phyloP scores from a whole-genome alignment of 2,888 invertebrate species.

The Cephus nigrinus region DNA sequence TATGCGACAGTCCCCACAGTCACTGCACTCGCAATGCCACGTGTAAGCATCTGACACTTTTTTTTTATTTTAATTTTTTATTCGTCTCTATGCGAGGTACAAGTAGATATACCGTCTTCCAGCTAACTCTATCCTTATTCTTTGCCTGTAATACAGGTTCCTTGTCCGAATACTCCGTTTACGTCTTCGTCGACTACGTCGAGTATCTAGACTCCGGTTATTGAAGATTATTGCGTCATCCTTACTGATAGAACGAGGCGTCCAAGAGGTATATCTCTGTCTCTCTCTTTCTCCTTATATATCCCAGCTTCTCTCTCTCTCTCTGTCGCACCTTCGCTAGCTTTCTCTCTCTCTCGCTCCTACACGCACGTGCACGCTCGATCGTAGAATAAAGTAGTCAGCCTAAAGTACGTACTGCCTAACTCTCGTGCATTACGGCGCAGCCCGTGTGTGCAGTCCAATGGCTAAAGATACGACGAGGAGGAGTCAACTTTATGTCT shows the following conservation, averaged over 20 bases:
- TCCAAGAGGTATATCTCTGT: neutral
- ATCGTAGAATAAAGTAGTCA: neutral
- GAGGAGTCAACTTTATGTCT: conserved; percentile 46
- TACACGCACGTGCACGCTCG: neutral
- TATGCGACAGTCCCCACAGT: neutral
- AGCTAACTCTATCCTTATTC: neutral
- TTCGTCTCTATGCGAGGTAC: no score
- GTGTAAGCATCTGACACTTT: neutral
- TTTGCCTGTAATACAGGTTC: neutral
- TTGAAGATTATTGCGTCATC: neutral
- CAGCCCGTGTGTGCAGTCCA: neutral
- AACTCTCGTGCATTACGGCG: neutral
- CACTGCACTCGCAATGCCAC: neutral
- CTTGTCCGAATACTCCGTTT: neutral
- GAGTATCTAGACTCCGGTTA: neutral
- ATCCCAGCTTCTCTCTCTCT: no score
- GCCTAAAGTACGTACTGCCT: neutral
- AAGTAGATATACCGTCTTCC: neutral
- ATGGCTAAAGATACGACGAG: neutral
- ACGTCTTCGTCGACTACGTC: neutral
- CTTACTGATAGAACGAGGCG: neutral
- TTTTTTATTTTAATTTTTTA: no score
- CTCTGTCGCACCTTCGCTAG: no score
- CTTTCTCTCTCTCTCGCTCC: neutral
- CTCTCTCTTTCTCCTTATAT: no score